Evolutionary conservation across 2,113 vertebrate genomes (phyloP), one percentile per base, ranked within the genome.

Genomic region (Anarhynchus alexandrinus): DNA sequence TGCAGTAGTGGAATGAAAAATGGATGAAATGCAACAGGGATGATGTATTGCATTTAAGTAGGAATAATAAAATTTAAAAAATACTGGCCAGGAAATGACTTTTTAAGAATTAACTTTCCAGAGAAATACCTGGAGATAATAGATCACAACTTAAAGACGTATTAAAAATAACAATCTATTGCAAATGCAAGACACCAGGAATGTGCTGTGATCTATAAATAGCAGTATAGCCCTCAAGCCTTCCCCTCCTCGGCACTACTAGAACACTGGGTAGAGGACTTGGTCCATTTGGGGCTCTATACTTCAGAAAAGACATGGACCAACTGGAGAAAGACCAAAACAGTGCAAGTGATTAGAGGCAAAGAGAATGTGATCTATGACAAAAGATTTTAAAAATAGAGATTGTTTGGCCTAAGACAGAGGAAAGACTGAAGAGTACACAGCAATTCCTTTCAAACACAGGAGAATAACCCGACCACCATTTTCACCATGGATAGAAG

Each of bases 211-310:
- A 51, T 76, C 30, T 86, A 51, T 67, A 72, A 85, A 79, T 3
- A 88, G 42, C 47, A 79, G 15, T 15, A 38, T 5, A 90, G n/a
- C 43, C 16, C 36, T 54, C 51, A 62, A 86, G 59, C 16, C 12
- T 67, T 88, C 45, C 42, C 42, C 5, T 71, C 67, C 51, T 62
- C 6, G 15, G 21, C 16, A 52, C 9, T 59, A 10, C 40, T 38
- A 64, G 14, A 58, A 79, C 0, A 0, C 16, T 2, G 4, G 14
- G 18, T 30, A 21, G 34, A 81, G 14, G 34, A 73, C 26, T 47
- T 77, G 14, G 14, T 93, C 23, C 21, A 47, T 71, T 67, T 79
- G n/a, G 34, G 34, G 40, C 6, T 36, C 55, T 58, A 6, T 22
- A 40, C 45, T 78, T 82, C 3, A 4, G 51, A 66, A 85, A 81